Base-by-base conservation (phyloP, 2,113 vertebrate species). In the Rutilus rutilus region DNA sequence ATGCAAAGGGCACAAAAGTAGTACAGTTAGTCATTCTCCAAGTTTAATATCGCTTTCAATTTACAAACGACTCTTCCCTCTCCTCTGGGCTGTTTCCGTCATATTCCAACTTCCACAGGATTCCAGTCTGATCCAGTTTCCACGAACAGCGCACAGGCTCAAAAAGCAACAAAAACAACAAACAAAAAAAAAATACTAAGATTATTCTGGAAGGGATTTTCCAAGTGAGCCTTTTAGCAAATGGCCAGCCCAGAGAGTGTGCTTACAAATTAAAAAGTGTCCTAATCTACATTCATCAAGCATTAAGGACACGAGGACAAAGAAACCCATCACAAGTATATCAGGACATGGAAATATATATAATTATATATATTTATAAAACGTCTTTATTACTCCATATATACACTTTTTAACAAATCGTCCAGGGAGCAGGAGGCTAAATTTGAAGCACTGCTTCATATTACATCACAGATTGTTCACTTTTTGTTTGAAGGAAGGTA, bases 381-480 rank as follows among this genome's bases (percentile, higher is more conserved):
- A 92, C 91, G 87, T 94, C 91, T 93, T 93, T 95, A 95, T 94
- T 94, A 95, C 94, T 95, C 95, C 95, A 93, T 98, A 98, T 98
- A 95, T 97, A 98, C 97, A 98, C 90, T 96, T 97, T 97, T 95
- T 73, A 96, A 97, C 96, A 97, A 94, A 93, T 90, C 88, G 92
- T 92, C 92, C 88, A 67, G 91, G 91, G 90, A 91, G 88, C 82
- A 54, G 87, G 85, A 86, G 91, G 90, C 86, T 91, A 88, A 89
- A 92, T 89, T 89, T 90, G 93, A 95, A 94, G 94, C 92, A n/a
- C 94, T 27, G 93, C 95, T 95, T 92, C 94, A 89, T 86, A 78
- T 87, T 23, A 84, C 88, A 77, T 92, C 85, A 85, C 82, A 54
- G 89, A 92, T 93, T 81, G 83, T 85, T 90, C 75, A 85, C 83